phyloP scores from a whole-genome alignment of 35 echinoderm and acorn worm genomes.

The Chiridota heheva region DNA sequence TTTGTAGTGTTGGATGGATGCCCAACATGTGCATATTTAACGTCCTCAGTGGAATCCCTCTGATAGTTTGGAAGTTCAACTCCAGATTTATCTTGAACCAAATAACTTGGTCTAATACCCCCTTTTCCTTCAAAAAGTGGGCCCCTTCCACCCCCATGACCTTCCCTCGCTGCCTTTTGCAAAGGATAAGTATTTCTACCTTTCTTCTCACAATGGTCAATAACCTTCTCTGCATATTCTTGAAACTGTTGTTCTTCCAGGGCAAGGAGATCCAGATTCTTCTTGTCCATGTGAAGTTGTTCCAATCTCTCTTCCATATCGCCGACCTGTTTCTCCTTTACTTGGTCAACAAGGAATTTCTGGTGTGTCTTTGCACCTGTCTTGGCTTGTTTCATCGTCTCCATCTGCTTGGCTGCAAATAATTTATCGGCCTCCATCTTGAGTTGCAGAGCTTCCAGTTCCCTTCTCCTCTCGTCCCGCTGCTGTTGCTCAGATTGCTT shows the following conservation, averaged over 20 bases:
- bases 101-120: constrained; percentile 87
- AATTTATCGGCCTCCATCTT: constrained; percentile 83
- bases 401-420: constrained; percentile 78
- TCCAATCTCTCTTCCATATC: constrained; percentile 26
- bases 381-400: constrained; percentile 59
- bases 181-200: constrained; percentile 86
- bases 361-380: constrained; percentile 43
- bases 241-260: constrained; percentile 94
- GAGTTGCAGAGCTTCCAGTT: constrained; percentile 59
- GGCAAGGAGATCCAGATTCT: constrained; percentile 80
- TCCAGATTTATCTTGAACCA: constrained; percentile 72
- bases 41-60: constrained; percentile 69
- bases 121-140: constrained; percentile 96
- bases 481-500: constrained; percentile 67
- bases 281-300: constrained; percentile 77
- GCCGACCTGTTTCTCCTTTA: constrained; percentile 42
- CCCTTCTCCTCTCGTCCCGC: constrained; percentile 59
- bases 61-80: constrained; percentile 93
- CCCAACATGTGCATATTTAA: constrained; percentile 84
- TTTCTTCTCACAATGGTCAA: constrained; percentile 76
- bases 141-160: constrained; percentile 83
- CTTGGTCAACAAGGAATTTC: constrained; percentile 66
- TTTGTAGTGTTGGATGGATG: constrained; percentile 75
- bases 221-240: constrained; percentile 86
- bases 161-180: constrained; percentile 85